Percentiles rank a stretch among this genome's conserved stretches.
These are phyloP conservation scores for Oscarella lobularis DNA, from an alignment of 37 sponge, comb jelly and placozoan species.

Conservation along the genomic window DNA sequence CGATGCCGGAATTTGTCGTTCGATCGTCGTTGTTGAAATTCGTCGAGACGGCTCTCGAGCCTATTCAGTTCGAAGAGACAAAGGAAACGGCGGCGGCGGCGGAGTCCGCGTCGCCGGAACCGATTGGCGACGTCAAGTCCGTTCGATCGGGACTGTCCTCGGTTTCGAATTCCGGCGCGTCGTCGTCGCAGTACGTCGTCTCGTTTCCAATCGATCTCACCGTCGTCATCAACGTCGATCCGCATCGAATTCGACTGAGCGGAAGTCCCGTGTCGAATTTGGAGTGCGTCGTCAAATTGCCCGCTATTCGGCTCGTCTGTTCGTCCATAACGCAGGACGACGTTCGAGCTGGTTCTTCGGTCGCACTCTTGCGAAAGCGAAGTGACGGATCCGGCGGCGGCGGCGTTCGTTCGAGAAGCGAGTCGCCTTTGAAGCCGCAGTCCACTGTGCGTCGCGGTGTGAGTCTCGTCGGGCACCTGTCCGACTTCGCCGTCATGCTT, in stretches of 20 bases:
- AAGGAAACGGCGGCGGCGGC: background rate
- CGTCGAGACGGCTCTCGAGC: background rate
- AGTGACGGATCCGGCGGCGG: background rate
- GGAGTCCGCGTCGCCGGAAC: background rate
- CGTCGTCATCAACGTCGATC: background rate
- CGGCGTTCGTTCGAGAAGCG: background rate
- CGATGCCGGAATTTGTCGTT: background rate
- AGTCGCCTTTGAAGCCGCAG: background rate
- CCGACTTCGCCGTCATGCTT: background rate
- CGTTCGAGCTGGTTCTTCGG: too few species aligned
- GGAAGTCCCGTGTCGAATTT: slow-evolving; percentile 76
- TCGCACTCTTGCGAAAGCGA: slow-evolving; percentile 30
- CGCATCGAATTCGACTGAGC: slow-evolving; percentile 33
- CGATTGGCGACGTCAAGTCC: too few species aligned
- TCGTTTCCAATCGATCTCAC: background rate
- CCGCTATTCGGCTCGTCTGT: slow-evolving; percentile 42
- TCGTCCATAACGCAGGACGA: too few species aligned
- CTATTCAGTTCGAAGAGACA: background rate
- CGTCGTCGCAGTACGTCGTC: background rate
- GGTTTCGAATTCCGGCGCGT: too few species aligned
- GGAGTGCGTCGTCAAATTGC: slow-evolving; percentile 60
- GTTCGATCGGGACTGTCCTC: too few species aligned
- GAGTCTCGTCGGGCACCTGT: background rate
- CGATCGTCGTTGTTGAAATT: background rate
- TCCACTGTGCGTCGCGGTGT: background rate